Evolutionary conservation across 2,113 vertebrate genomes (phyloP).

Genomic region (Cyanistes caeruleus): DNA sequence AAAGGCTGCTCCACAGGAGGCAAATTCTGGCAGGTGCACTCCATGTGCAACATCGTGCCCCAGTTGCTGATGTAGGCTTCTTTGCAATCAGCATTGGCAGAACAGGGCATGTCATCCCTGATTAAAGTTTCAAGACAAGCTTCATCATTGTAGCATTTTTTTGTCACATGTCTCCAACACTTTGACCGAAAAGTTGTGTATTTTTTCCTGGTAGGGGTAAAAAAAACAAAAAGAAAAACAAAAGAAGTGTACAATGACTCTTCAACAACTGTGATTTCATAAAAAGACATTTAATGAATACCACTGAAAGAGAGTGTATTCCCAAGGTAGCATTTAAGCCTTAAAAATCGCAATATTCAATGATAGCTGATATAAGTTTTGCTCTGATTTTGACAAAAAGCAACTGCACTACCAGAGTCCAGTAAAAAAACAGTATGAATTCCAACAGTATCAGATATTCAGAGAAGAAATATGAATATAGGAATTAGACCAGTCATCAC

Average conservation of each 20-base stretch:
- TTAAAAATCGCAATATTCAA: not conserved
- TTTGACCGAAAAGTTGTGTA: constrained; percentile 76
- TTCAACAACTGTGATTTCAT: not conserved
- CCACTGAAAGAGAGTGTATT: not conserved
- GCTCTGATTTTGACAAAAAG: not conserved
- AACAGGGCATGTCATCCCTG: constrained; percentile 74
- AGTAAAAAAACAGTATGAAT: not conserved
- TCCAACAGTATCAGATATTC: not conserved
- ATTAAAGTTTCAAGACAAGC: constrained; percentile 74
- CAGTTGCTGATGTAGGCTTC: constrained; percentile 81
- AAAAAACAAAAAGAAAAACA: not conserved
- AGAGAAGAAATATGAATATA: not conserved
- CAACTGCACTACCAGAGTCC: not conserved
- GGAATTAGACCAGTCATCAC: not conserved
- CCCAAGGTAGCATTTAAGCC: not conserved
- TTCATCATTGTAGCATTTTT: constrained; percentile 65
- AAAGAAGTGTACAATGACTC: not conserved
- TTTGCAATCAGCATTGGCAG: constrained; percentile 79
- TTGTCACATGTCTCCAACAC: constrained; percentile 79
- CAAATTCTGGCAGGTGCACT: constrained; percentile 79
- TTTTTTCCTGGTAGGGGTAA: constrained; percentile 62
- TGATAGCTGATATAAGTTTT: not conserved
- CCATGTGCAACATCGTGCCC: constrained; percentile 79
- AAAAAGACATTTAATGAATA: not conserved
- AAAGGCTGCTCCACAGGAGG: constrained; percentile 49